phyloP scores from a whole-genome alignment of 2,113 vertebrate species.

The Oceanodroma tethys region DNA sequence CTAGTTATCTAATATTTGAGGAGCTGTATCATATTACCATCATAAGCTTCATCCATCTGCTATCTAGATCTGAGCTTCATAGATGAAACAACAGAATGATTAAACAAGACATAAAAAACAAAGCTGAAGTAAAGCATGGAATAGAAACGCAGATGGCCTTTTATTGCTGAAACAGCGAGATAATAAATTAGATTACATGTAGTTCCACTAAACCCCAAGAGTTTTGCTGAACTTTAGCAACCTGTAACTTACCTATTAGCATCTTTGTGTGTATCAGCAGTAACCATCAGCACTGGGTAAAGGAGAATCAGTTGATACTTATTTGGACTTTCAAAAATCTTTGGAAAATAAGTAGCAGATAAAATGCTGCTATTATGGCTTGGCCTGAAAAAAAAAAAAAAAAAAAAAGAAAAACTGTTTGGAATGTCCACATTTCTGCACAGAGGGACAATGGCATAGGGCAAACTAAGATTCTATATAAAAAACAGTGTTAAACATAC shows the following conservation, averaged over 20 bases:
- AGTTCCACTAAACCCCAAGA: not conserved
- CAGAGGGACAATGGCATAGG: not conserved
- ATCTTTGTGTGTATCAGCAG: not conserved
- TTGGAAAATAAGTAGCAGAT: not conserved
- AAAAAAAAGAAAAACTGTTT: not conserved
- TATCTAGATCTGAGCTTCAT: not conserved
- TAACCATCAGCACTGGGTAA: not conserved
- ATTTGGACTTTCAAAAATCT: not conserved
- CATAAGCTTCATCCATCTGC: not conserved
- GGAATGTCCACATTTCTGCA: not conserved
- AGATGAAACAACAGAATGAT: slow-evolving; percentile 47
- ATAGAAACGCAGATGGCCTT: slow-evolving; percentile 18
- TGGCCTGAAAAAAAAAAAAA: not conserved
- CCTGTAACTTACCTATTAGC: not conserved
- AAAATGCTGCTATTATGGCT: not conserved
- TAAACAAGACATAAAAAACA: slow-evolving; percentile 38
- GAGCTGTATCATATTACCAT: not conserved
- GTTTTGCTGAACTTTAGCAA: not conserved
- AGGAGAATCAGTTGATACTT: not conserved
- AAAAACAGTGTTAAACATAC: not conserved
- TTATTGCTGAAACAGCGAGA: slow-evolving; percentile 20
- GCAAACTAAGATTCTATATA: not conserved
- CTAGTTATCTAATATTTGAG: slow-evolving; percentile 14
- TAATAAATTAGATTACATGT: slow-evolving; percentile 27
- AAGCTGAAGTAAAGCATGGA: slow-evolving; percentile 11